Evolutionary conservation across 2,888 invertebrate species (phyloP).

Genomic region (Metacarcinus magister): DNA sequence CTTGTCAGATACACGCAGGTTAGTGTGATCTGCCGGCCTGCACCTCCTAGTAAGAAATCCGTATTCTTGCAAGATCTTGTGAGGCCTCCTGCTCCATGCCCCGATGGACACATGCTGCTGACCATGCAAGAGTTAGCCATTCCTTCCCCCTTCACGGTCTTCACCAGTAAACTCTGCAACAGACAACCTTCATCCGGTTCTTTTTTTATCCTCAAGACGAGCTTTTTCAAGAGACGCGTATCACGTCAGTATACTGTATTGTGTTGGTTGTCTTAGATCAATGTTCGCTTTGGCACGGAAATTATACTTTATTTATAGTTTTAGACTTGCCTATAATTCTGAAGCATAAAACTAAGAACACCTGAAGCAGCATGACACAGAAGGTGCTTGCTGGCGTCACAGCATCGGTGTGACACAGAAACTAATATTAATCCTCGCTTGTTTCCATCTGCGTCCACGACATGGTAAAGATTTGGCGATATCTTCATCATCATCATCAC

Average conservation of each 20-base stretch:
- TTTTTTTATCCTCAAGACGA: not conserved
- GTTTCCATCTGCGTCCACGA: not conserved
- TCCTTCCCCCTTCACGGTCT: not conserved
- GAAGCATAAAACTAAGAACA: no score
- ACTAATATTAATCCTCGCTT: not conserved
- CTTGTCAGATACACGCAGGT: not conserved
- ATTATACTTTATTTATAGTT: no score
- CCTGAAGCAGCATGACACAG: no score
- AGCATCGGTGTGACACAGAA: not conserved
- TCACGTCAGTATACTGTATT: no score
- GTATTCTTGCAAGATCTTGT: no score
- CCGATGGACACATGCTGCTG: not conserved
- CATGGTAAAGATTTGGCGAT: not conserved
- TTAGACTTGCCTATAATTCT: no score
- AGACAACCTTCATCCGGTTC: not conserved
- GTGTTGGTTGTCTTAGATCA: no score
- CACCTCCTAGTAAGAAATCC: not conserved
- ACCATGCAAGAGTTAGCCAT: not conserved
- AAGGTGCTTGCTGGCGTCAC: no score
- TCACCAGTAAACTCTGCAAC: not conserved
- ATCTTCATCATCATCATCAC: not conserved
- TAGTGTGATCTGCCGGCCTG: not conserved
- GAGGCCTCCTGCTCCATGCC: not conserved
- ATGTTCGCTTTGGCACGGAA: no score
- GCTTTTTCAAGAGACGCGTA: no score